Conservation (phyloP, 2,113 vertebrate genomes). For the Actenoides lindsayi region DNA sequence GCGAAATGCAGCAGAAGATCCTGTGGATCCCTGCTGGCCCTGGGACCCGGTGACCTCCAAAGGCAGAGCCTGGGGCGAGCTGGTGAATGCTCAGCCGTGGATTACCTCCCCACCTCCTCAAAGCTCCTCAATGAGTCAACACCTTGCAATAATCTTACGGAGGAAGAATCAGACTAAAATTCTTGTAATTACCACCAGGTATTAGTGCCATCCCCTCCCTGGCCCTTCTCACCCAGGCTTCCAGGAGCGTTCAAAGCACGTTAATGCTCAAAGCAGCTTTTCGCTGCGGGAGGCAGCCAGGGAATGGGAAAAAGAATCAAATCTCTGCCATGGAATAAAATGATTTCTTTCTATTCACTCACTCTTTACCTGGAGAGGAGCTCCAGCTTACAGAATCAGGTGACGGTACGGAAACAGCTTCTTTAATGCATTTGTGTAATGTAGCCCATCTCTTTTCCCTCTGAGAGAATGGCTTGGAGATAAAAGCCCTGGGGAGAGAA, state of each 20-base stretch:
- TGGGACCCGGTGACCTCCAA: background rate
- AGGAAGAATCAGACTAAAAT: background rate
- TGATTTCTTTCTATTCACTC: background rate
- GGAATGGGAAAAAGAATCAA: background rate
- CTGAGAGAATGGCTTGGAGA: background rate
- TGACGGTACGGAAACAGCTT: background rate
- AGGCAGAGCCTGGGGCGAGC: background rate
- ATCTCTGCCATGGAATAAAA: background rate
- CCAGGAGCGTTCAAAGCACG: background rate
- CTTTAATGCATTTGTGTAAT: background rate
- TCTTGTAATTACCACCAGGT: background rate
- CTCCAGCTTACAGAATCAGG: background rate
- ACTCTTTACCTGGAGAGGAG: background rate
- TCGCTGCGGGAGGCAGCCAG: fast-evolving
- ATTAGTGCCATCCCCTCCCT: background rate
- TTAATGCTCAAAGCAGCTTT: background rate
- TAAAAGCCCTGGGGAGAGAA: background rate
- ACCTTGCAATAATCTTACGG: background rate
- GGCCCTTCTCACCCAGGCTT: background rate
- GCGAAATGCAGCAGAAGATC: background rate
- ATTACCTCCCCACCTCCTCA: background rate
- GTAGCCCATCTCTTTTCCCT: background rate
- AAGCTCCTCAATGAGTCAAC: background rate
- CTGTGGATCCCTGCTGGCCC: background rate
- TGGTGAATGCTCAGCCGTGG: background rate